Conservation (phyloP, 2,797 vertebrate genomes). For the Typhlichthys subterraneus region DNA sequence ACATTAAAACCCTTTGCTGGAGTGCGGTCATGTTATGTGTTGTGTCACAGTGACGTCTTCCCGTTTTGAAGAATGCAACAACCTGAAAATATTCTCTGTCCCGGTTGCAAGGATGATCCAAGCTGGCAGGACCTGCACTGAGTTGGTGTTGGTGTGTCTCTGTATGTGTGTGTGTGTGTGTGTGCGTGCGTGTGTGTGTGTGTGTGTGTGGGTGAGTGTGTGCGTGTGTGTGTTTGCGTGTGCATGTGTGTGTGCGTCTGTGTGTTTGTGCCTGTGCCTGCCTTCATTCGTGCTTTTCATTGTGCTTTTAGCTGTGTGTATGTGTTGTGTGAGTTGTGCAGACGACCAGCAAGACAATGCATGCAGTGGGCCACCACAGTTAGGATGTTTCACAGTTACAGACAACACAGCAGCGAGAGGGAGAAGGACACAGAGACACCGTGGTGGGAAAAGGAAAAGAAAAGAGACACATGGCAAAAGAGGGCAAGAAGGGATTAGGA, state of each 20-base stretch:
- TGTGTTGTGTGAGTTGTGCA: slow-evolving; percentile 67
- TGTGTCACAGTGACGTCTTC: slow-evolving; percentile 58
- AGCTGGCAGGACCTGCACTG: slow-evolving; percentile 52
- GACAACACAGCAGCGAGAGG: slow-evolving; percentile 30
- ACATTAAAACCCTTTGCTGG: slow-evolving; percentile 12
- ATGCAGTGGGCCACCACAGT: slow-evolving; percentile 48
- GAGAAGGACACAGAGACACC: slow-evolving; percentile 15
- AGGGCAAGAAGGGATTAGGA: slow-evolving; percentile 1
- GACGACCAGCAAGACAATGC: slow-evolving; percentile 35
- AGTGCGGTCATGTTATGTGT: slow-evolving; percentile 30
- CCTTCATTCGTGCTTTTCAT: slow-evolving; percentile 5
- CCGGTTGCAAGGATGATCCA: slow-evolving; percentile 53
- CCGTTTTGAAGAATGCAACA: slow-evolving; percentile 69
- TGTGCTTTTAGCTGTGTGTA: slow-evolving; percentile 8
- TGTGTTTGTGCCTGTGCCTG: slow-evolving; percentile 19
- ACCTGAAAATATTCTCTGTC: slow-evolving; percentile 74
- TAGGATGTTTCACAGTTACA: slow-evolving; percentile 47
- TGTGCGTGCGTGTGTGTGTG: slow-evolving; percentile 1
- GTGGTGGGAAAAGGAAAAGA: not conserved
- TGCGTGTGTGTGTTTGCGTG: slow-evolving; percentile 9
- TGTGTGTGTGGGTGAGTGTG: not conserved
- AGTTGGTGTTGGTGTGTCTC: slow-evolving; percentile 26
- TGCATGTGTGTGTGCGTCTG: slow-evolving; percentile 20
- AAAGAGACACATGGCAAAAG: slow-evolving; percentile 15
- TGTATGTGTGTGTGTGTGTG: slow-evolving; percentile 14